Base-by-base conservation (phyloP, 2,797 vertebrate species). In the Manis pentadactyla region DNA sequence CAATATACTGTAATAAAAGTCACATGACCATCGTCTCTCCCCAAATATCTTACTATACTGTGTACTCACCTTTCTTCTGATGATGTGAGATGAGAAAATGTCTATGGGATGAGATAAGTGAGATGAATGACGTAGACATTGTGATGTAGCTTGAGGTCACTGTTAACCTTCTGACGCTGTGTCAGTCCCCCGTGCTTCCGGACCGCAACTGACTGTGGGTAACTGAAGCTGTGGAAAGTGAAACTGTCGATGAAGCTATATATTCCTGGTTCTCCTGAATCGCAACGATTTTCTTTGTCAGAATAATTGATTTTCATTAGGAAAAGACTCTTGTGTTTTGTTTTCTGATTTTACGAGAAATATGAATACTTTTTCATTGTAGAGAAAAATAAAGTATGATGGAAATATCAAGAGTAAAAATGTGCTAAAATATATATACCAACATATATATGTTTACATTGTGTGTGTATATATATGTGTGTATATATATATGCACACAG, bases 381-480 rank as follows among this genome's bases (percentile, higher is more conserved):
- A 57, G 49, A 66, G 66, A 86, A 78, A 31, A 46, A 87, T 57
- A 31, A 79, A 55, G n/a, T 73, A 63, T 64, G 61, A 46, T 73
- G 27, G n/a, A 87, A 81, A 82, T 82, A 39, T 46, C 55, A 79
- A 37, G 37, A 95, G 21, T 87, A 87, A 74, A 87, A 95, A 81
- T 46, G 46, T 46, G 46, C 46, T 11, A 46, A 46, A 46, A 37
- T 53, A 37, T 27, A 17, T 34, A 14, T 19, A 88, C 2, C 10
- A 68, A 34, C 14, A 42, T 5, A 6, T 4, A 17, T 39, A 13
- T 83, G 7, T 34, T 46, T 61, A 31, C 31, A 23, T 6, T 46
- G 14, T 8, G 14, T 82, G n/a, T 55, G 34, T 59, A n/a, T 74
- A 37, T 1, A 10, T 87, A 34, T 87, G 81, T 86, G 53, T 82